A percentile compares a stretch with the other conserved stretches of the same genome.
Conservation (phyloP, 1,140 invertebrate species). For the Vollenhovia emeryi region DNA sequence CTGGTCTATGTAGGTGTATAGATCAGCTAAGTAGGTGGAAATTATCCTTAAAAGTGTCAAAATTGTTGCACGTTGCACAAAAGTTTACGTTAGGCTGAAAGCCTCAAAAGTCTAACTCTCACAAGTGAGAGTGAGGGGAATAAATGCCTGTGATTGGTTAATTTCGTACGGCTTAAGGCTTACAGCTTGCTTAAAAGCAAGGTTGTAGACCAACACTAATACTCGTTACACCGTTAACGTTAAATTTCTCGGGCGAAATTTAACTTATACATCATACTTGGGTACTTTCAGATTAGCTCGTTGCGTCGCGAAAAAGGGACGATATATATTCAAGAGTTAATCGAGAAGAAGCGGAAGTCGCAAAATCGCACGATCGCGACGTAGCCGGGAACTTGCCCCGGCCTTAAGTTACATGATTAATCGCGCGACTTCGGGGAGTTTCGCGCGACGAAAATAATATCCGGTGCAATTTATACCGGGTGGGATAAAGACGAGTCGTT, state of each 20-base stretch:
- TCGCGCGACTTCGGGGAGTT: constrained; percentile 43
- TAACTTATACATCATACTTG: background rate
- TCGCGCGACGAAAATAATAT: constrained; percentile 58
- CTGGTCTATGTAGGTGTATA: no score
- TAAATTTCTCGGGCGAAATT: background rate
- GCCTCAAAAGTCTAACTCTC: no score
- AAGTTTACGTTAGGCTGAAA: background rate
- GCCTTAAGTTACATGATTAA: constrained; percentile 53
- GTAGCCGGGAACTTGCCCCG: constrained; percentile 2
- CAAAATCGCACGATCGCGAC: constrained; percentile 31
- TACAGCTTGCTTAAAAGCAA: no score
- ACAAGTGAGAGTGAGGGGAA: no score
- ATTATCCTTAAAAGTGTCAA: no score
- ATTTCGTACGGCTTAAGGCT: no score
- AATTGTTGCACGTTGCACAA: no score
- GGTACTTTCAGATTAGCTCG: background rate
- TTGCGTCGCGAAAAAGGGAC: background rate
- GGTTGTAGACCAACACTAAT: no score
- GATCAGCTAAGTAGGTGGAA: no score
- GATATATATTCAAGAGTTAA: constrained; percentile 33
- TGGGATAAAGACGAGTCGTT: constrained; percentile 41
- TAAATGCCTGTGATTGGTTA: no score
- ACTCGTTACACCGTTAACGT: background rate
- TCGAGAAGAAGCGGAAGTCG: constrained; percentile 51
- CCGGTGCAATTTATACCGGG: constrained; percentile 44